Percentiles rank a stretch among this genome's conserved stretches.
Evolutionary conservation across 2,888 invertebrate species (phyloP).

Genomic region (Cryptocephalus primarius): DNA sequence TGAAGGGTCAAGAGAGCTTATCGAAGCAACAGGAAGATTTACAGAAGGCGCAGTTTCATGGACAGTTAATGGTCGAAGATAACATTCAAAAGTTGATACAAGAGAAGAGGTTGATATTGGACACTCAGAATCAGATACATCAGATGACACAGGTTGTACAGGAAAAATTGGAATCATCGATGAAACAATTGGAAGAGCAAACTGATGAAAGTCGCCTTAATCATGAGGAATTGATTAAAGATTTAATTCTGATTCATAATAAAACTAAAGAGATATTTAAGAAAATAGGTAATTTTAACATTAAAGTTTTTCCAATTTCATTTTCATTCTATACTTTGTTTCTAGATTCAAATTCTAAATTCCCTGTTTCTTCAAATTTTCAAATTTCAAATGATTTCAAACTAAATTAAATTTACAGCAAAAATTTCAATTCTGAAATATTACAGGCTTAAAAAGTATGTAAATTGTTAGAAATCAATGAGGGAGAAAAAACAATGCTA

Average conservation of each 20-base stretch:
- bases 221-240: slow-evolving; percentile 44
- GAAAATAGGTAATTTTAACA: slow-evolving; percentile 41
- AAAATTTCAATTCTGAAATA: too few relatives aligned
- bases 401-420: too few relatives aligned
- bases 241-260: slow-evolving; percentile 43
- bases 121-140: slow-evolving; percentile 45
- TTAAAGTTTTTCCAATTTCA: not conserved
- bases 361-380: not conserved
- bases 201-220: slow-evolving; percentile 38
- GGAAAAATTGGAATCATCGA: slow-evolving; percentile 43
- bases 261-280: slow-evolving; percentile 44
- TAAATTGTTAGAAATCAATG: too few relatives aligned
- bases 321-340: not conserved
- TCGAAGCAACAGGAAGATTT: slow-evolving; percentile 41
- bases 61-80: slow-evolving; percentile 41
- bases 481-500: too few relatives aligned
- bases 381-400: too few relatives aligned
- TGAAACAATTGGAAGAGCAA: slow-evolving; percentile 40
- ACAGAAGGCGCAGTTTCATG: slow-evolving; percentile 38
- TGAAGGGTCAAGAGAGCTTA: slow-evolving; percentile 18
- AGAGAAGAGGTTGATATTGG: slow-evolving; percentile 48
- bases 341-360: not conserved
- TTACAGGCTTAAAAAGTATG: too few relatives aligned
- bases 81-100: slow-evolving; percentile 46
- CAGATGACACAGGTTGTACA: slow-evolving; percentile 45